These are phyloP conservation scores for Latrodectus geometricus DNA, from an alignment of 1,140 invertebrate genomes.

Conservation along the genomic window DNA sequence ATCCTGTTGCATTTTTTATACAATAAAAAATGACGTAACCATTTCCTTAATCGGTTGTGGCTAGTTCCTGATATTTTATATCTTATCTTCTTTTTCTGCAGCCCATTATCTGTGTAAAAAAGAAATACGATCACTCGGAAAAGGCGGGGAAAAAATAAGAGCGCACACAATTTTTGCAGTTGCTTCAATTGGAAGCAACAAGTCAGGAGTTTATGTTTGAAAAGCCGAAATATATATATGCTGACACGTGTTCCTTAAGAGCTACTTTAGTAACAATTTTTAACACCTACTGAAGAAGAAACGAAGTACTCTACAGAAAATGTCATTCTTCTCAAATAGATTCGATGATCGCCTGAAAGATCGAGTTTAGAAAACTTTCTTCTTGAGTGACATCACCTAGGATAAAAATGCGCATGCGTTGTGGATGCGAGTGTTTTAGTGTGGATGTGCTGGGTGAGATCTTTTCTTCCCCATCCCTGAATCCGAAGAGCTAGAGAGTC, in stretches of 20 bases:
- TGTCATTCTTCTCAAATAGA: neutral
- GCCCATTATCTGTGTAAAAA: neutral
- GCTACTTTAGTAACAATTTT: neutral
- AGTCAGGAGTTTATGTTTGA: neutral
- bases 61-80: neutral
- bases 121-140: neutral
- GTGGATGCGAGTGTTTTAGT: conserved; percentile 55
- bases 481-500: conserved; percentile 30
- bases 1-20: neutral
- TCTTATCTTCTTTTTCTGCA: neutral
- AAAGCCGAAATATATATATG: neutral
- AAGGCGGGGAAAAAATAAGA: neutral
- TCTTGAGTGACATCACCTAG: conserved; percentile 21
- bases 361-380: conserved; percentile 26
- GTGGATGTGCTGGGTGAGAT: conserved; percentile 12
- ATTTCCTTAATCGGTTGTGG: neutral
- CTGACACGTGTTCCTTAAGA: neutral
- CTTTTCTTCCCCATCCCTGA: conserved; percentile 10
- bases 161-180: neutral
- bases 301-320: neutral
- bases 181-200: neutral
- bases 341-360: neutral
- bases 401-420: conserved; percentile 30
- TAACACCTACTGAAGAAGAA: neutral
- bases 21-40: neutral